Base-by-base conservation (phyloP, 2,113 vertebrate genomes). In the Eublepharis macularius region DNA sequence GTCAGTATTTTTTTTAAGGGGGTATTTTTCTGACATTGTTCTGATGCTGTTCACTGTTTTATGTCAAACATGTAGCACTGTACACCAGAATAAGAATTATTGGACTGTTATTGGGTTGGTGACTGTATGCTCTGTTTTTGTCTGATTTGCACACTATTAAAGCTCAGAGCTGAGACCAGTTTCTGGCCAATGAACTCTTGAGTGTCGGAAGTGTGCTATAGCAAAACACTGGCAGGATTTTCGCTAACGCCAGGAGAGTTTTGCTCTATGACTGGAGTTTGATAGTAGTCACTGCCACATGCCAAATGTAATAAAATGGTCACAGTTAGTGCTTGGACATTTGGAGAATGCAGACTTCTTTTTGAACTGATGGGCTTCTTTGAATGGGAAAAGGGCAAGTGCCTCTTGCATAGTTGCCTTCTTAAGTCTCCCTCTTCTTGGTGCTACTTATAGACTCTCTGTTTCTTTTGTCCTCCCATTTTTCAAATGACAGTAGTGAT, bases 161-260 rank as follows among this genome's bases (percentile, higher is more conserved):
- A 98, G 84, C 94, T 86, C 80, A 68, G 89, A 90, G 94, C 88
- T 91, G 82, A 77, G 88, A 91, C 94, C 78, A 70, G 93, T 82
- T 63, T 82, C 89, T 83, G 70, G 76, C 85, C 93, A 1, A 10
- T 94, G 84, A 94, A 88, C 91, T 92, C 60, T 47, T 82, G 87
- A 94, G 96, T 96, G 96, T 97, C 97, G 97, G 97, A 98, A 93
- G 96, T 97, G 97, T 97, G 97, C 97, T 76, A 97, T 2, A 96
- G 76, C 72, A 91, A 96, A 60, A 75, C 10, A 1, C 0, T 0
- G 89, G 96, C 94, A 93, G 77, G 95, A 86, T 93, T 96, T 97
- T 97, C 94, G 92, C 96, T 96, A n/a, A 94, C 95, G 90, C 96
- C 97, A 97, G 94, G 43, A 92, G 92, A 94, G 89, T 92, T 92